Conservation (phyloP, 1,140 invertebrate genomes). For the Phymastichus coffea region DNA sequence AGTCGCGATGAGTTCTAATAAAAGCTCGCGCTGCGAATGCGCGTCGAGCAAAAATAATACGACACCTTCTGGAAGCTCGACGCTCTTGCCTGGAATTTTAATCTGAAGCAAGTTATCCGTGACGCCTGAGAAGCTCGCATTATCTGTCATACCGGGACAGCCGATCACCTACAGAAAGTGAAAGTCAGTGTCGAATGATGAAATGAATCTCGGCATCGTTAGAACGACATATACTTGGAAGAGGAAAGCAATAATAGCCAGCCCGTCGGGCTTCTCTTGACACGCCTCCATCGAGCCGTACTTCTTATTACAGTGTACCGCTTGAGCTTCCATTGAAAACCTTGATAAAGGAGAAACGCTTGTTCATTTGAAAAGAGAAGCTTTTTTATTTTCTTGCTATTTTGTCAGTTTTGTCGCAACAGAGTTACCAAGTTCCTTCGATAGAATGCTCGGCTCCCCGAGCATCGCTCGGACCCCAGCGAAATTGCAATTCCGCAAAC, state of each 20-base stretch:
- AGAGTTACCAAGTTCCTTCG: constrained; percentile 37
- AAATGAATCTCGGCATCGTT: too few relatives aligned
- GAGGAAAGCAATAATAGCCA: constrained; percentile 55
- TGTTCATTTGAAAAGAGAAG: too few relatives aligned
- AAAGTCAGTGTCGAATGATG: too few relatives aligned
- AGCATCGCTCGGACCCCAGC: constrained; percentile 75
- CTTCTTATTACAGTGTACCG: constrained; percentile 76
- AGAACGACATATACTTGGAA: constrained; percentile 34
- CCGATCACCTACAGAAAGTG: constrained; percentile 33
- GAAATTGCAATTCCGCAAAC: constrained; percentile 79
- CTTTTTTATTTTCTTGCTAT: too few relatives aligned
- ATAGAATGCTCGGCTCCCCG: constrained; percentile 76
- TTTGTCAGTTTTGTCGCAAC: too few relatives aligned
- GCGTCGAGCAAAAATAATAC: neutral
- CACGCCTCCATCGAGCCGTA: constrained; percentile 72
- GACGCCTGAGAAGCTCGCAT: constrained; percentile 47
- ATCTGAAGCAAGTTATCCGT: constrained; percentile 45
- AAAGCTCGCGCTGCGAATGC: neutral
- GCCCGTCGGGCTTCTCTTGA: constrained; percentile 69
- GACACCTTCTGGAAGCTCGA: constrained; percentile 40
- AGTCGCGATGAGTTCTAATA: neutral
- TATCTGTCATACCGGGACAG: constrained; percentile 45
- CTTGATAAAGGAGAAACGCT: constrained; percentile 44
- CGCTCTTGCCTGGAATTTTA: constrained; percentile 37
- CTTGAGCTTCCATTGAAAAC: constrained; percentile 75